Conservation (phyloP, 2,113 vertebrate species). For the Pseudorectes ferrugineus region DNA sequence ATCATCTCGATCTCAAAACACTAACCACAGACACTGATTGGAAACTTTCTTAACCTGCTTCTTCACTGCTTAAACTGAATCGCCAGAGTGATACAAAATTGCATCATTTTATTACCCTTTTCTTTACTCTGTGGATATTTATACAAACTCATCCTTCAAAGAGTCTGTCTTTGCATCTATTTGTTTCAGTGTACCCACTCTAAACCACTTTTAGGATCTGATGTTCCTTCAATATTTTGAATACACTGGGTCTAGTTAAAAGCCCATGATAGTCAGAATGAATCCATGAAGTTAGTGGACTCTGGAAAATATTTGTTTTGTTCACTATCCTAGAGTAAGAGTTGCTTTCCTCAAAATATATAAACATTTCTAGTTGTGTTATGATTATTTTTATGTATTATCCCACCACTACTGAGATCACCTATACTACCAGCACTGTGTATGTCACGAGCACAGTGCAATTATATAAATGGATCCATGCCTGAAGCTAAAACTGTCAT, state of each 20-base stretch:
- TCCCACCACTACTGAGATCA: background rate
- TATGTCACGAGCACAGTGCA: background rate
- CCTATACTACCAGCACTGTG: background rate
- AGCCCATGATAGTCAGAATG: background rate
- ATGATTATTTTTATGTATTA: background rate
- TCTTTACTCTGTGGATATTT: background rate
- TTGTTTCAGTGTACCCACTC: background rate
- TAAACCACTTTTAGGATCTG: background rate
- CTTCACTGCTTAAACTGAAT: background rate
- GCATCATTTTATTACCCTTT: rapidly evolving
- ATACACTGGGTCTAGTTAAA: background rate
- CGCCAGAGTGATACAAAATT: background rate
- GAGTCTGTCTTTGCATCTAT: background rate
- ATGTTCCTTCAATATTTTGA: background rate
- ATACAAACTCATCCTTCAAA: background rate
- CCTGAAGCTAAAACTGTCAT: background rate
- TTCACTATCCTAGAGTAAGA: too few species aligned
- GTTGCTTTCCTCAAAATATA: background rate
- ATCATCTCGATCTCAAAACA: background rate
- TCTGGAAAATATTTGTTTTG: background rate
- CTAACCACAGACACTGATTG: background rate
- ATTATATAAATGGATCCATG: background rate
- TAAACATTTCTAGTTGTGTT: background rate
- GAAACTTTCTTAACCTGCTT: background rate
- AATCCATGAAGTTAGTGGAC: background rate